Percentiles rank a stretch among this genome's conserved stretches.
Conservation (phyloP, 2,113 vertebrate genomes). For the Takifugu flavidus region DNA sequence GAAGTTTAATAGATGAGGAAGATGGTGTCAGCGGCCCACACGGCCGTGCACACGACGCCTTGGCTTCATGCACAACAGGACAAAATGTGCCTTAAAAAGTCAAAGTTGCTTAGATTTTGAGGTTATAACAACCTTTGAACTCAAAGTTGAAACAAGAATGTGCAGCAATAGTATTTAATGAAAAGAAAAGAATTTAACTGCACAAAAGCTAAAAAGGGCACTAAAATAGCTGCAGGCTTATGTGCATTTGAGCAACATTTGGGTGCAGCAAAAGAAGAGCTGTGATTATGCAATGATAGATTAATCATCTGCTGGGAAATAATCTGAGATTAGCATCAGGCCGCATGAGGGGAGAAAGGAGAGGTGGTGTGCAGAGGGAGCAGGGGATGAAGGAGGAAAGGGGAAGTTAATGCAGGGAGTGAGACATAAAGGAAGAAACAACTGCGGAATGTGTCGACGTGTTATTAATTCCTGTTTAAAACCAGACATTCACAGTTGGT, state of each 20-base stretch:
- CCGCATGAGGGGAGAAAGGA: constrained; percentile 2
- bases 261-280: constrained; percentile 36
- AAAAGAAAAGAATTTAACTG: too few relatives aligned
- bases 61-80: too few relatives aligned
- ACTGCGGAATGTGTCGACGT: too few relatives aligned
- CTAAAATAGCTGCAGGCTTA: constrained; percentile 10
- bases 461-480: too few relatives aligned
- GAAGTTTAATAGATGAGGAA: background rate
- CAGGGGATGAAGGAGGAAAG: background rate
- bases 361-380: background rate
- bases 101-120: too few relatives aligned
- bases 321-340: constrained; percentile 69
- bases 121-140: too few relatives aligned
- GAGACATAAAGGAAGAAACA: background rate
- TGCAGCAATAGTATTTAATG: too few relatives aligned
- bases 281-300: constrained; percentile 60
- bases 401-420: constrained; percentile 4
- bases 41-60: too few relatives aligned
- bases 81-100: too few relatives aligned
- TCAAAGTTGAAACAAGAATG: too few relatives aligned
- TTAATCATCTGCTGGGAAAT: constrained; percentile 72
- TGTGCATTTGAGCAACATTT: constrained; percentile 22
- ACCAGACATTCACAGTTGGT: too few relatives aligned
- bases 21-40: background rate
- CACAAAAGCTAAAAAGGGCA: too few relatives aligned